Percentiles rank a stretch among this genome's conserved stretches.
Conservation (phyloP, 2,888 invertebrate species). For the Epistrophella euchroma region DNA sequence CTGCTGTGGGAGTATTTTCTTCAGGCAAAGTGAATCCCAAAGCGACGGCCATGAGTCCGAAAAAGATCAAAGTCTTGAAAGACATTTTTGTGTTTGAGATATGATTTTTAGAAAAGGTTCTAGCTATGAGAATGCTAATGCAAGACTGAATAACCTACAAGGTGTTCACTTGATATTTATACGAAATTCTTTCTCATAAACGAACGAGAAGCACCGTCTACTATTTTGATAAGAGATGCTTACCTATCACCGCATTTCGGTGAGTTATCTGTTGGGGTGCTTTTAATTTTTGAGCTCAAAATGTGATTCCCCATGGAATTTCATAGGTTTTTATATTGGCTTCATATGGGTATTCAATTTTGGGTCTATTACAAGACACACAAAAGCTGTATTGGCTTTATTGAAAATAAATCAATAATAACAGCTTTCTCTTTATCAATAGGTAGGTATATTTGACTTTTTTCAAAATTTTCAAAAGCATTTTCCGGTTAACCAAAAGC, state of each 20-base stretch:
- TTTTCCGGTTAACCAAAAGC: too few relatives aligned
- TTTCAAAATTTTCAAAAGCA: too few relatives aligned
- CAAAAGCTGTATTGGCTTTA: too few relatives aligned
- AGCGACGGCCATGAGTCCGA: not conserved
- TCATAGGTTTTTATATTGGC: not conserved
- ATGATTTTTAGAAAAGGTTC: too few relatives aligned
- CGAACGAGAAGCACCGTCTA: not conserved
- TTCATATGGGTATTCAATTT: not conserved
- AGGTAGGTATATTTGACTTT: too few relatives aligned
- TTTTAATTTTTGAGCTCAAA: not conserved
- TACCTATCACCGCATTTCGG: not conserved
- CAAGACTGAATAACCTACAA: not conserved
- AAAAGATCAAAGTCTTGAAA: not conserved
- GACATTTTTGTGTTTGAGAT: not conserved
- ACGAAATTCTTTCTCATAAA: not conserved
- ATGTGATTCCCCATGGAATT: not conserved
- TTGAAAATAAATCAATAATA: too few relatives aligned
- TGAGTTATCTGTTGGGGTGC: not conserved
- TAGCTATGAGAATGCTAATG: not conserved
- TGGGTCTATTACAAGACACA: too few relatives aligned
- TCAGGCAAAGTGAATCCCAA: not conserved
- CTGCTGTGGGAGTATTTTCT: not conserved
- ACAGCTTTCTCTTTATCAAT: too few relatives aligned
- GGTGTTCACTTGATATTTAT: not conserved
- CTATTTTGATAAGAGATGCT: constrained; percentile 1